Evolutionary conservation across 1,140 invertebrate species (phyloP), one percentile per base, ranked within the genome.

Genomic region (Apis cerana): DNA sequence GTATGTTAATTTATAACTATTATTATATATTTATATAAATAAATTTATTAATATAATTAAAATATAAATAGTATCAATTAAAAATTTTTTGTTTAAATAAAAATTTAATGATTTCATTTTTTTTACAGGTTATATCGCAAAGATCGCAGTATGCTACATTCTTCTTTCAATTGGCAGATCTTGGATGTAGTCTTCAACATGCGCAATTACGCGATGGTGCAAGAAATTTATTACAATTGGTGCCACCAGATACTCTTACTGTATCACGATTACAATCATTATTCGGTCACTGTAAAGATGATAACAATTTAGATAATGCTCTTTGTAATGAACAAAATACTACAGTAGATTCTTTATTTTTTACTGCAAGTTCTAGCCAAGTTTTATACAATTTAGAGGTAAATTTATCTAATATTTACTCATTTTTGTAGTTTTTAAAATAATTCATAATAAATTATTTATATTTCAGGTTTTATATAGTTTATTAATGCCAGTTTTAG

Each of bases 401-500:
- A 88, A 93, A 83, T 15, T 27, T 74, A 2, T 54, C 1, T 19
- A 48, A 48, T 23, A 5, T 52, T 71, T 72, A 21, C 27, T 11
- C 70, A 54, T 43, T 64, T 52, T 50, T 58, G 1, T 21, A 33
- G n/a, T 43, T 33, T 59, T 21, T 61, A 2, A 23, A 9, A 43
- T 5, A 54, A 23, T 82, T 43, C 4, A 48, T 13, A 76, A 86
- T 3, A 19, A 2, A 58, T 68, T n/a, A 52, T 84, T 21, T 68
- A 58, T 81, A 83, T 90, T 88, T n/a, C 93, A 98, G 96, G 98
- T 99, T 67, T 94, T 98, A 69, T 99, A 99, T 92, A 97, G 97
- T 69, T 95, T 99, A 90, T 94, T 99, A 59, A 98, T 99, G 96
- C 98, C 98, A 21, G 97, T 98, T 15, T 92, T 96, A 50, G 97